Conservation (phyloP, 2,113 vertebrate species). For the Cyphomyrus discorhynchus region DNA sequence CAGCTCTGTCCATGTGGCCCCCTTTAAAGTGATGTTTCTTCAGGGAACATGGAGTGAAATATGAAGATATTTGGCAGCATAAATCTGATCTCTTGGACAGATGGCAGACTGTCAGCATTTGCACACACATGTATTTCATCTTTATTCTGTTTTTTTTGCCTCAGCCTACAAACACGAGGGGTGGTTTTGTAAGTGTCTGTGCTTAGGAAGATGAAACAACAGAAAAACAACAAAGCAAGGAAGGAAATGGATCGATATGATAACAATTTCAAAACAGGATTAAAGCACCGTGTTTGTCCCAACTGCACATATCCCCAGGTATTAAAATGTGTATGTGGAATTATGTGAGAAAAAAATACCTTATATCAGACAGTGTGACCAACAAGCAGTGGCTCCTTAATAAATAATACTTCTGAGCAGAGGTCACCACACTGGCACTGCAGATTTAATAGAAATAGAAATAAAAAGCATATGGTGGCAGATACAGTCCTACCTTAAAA, state of each 20-base stretch:
- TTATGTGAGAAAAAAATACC: background rate
- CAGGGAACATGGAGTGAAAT: conserved; percentile 66
- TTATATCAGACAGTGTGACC: background rate
- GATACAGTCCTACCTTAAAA: background rate
- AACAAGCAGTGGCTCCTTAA: background rate
- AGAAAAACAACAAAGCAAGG: background rate
- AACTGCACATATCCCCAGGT: background rate
- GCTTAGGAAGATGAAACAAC: conserved; percentile 5
- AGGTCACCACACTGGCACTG: background rate
- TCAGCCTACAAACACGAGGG: conserved; percentile 51
- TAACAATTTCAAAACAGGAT: background rate
- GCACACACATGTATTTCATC: conserved; percentile 66
- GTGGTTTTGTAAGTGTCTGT: conserved; percentile 31
- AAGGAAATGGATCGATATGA: conserved; percentile 28
- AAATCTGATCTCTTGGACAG: conserved; percentile 76
- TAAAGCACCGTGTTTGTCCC: conserved; percentile 9
- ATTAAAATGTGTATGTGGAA: background rate
- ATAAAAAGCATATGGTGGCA: background rate
- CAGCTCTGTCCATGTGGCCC: conserved; percentile 62
- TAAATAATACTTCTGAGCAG: background rate
- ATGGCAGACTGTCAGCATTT: conserved; percentile 62
- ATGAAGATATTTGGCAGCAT: conserved; percentile 70
- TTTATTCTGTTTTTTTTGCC: conserved; percentile 61
- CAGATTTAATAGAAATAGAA: background rate
- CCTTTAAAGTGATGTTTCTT: conserved; percentile 68